Conservation (phyloP, 2,113 vertebrate species). For the Daboia siamensis region DNA sequence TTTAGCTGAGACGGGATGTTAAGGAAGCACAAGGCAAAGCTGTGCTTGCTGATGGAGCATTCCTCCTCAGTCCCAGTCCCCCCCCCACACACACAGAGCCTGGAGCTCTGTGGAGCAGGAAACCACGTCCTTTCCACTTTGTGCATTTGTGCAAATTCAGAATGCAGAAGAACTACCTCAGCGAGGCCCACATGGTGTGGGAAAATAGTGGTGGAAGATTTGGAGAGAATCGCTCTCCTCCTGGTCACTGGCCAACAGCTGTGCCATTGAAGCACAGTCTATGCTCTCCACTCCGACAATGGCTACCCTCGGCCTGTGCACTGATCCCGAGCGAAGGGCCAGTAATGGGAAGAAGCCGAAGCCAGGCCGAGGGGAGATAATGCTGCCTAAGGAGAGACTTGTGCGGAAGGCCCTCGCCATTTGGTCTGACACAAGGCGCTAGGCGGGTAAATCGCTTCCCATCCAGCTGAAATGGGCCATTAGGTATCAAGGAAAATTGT, state of each 20-base stretch:
- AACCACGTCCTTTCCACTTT: constrained; percentile 4
- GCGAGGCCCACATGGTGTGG: constrained; percentile 73
- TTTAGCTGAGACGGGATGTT: constrained; percentile 69
- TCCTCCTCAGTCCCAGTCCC: constrained; percentile 21
- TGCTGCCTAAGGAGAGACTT: constrained; percentile 66
- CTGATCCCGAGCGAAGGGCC: constrained; percentile 58
- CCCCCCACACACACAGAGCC: background rate
- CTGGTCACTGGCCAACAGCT: constrained; percentile 54
- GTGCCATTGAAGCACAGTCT: constrained; percentile 58
- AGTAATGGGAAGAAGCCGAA: constrained; percentile 64
- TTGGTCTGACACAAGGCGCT: constrained; percentile 63
- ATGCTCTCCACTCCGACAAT: constrained; percentile 66
- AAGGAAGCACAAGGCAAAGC: constrained; percentile 57
- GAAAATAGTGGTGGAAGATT: constrained; percentile 61
- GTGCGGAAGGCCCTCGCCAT: constrained; percentile 51
- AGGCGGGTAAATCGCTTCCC: constrained; percentile 69
- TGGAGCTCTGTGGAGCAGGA: background rate
- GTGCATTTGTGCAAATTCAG: constrained; percentile 47
- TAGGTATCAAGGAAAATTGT: constrained; percentile 93
- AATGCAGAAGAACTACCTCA: constrained; percentile 61
- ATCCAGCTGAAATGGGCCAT: constrained; percentile 88
- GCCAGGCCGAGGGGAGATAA: constrained; percentile 72
- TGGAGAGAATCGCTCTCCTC: constrained; percentile 56
- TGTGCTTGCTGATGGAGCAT: constrained; percentile 51
- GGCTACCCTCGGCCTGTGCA: constrained; percentile 60